Base-by-base conservation (phyloP, 35 echinoderm and acorn worm species). In the Anneissia japonica region DNA sequence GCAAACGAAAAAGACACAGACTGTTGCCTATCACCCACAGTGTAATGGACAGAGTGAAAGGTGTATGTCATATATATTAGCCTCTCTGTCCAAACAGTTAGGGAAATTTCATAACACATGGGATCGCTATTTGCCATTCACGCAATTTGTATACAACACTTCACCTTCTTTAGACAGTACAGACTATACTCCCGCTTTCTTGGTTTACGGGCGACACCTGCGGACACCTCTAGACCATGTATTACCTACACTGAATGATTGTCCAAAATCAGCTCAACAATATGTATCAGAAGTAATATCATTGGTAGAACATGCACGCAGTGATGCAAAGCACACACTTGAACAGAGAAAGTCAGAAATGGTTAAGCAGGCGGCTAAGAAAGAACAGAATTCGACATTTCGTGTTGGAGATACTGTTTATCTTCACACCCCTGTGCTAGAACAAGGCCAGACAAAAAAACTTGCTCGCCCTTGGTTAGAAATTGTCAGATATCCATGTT, bases 11-110 rank as follows among this genome's bases (percentile, higher is more conserved):
- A 91, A 91, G 35, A 91, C 90, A 7, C 84, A 87, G 33, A 87
- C 84, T 21, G 36, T 74, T 0, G 31, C 84, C 14, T 91, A 91
- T 36, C 90, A 91, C 34, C 90, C 90, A 0, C 90, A 92, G 35
- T 92, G 83, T 38, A 79, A 90, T 56, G 89, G 83, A 34, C 80
- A 92, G 38, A 88, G 85, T 55, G 90, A 92, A 41, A 87, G 90
- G 36, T 87, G 79, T 26, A 83, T 83, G 77, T 82, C 46, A 1
- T 81, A 82, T 64, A 89, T 89, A 30, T 39, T 82, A 37, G 37
- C 43, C 23, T 83, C 87, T 30, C 37, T 83, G 23, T 30, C 79
- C 6, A 89, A 89, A 41, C 74, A 82, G 7, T 75, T 89, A 38
- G 79, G 75, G 1, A 33, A 30, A 19, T 32, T 17, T 33, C 87